Percentiles rank a stretch among this genome's conserved stretches.
phyloP scores from a whole-genome alignment of 2,113 vertebrate genomes.

The Protobothrops mucrosquamatus region DNA sequence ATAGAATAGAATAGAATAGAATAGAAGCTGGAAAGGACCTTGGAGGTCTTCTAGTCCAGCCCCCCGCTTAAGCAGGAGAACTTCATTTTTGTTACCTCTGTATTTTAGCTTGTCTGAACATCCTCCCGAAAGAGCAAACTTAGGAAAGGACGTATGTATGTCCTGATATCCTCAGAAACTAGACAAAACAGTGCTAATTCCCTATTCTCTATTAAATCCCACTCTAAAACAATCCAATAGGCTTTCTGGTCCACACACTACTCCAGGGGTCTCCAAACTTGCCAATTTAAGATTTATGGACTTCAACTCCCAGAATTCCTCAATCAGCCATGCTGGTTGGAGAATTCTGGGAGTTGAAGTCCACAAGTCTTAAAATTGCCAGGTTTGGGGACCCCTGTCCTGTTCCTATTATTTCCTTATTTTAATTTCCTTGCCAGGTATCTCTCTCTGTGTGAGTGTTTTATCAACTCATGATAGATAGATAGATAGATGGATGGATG shows the following conservation, averaged over 20 bases:
- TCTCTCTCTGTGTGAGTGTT: neutral
- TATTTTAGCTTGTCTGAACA: neutral
- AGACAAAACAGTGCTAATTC: neutral
- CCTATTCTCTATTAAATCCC: neutral
- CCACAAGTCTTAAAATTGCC: too few species aligned
- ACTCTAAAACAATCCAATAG: neutral
- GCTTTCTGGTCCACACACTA: neutral
- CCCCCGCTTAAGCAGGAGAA: neutral
- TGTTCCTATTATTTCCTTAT: neutral
- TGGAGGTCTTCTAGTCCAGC: too few species aligned
- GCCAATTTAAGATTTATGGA: too few species aligned
- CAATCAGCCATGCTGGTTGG: too few species aligned
- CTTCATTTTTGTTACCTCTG: neutral
- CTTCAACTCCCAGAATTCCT: too few species aligned
- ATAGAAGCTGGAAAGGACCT: too few species aligned
- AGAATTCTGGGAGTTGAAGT: too few species aligned
- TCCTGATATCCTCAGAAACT: neutral
- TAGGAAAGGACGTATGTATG: neutral
- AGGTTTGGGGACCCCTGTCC: neutral
- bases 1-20: too few species aligned
- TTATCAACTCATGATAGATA: neutral
- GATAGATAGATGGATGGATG: too few species aligned
- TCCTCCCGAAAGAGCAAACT: neutral
- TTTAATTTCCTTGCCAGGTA: neutral
- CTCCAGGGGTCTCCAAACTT: too few species aligned